These are phyloP conservation scores for Axinella damicornis DNA, from an alignment of 37 sponge, comb jelly and placozoan species.

Conservation along the genomic window DNA sequence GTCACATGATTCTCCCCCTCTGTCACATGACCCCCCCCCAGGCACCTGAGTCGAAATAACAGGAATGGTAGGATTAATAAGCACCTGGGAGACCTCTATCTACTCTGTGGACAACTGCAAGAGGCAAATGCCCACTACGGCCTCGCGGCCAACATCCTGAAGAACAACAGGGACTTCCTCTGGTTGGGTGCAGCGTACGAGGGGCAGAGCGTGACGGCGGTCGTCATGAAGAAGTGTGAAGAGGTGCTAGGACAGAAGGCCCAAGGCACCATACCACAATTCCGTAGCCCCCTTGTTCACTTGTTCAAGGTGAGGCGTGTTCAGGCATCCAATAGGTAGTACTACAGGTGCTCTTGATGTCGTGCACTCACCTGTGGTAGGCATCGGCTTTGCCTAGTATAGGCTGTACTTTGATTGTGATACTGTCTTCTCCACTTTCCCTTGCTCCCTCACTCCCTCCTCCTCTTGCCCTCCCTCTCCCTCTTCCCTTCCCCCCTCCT, in stretches of 20 bases:
- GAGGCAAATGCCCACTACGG: constrained; percentile 30
- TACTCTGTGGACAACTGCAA: constrained; percentile 52
- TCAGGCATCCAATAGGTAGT: no score
- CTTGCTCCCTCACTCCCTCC: no score
- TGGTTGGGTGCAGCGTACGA: constrained; percentile 64
- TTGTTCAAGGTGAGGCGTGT: not conserved
- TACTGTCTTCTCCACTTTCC: no score
- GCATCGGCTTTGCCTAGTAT: no score
- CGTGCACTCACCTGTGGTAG: no score
- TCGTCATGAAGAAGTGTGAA: constrained; percentile 50
- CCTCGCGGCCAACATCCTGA: constrained; percentile 18
- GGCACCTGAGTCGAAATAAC: constrained; percentile 7
- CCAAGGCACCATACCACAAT: constrained; percentile 13
- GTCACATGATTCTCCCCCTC: no score
- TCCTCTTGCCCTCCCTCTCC: no score
- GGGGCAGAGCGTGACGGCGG: constrained; percentile 48
- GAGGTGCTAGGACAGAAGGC: constrained; percentile 49
- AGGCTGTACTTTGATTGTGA: no score
- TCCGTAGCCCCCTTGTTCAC: not conserved
- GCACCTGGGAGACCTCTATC: constrained; percentile 64
- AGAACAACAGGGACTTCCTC: constrained; percentile 51
- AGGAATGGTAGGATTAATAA: constrained; percentile 30
- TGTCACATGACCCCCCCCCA: no score
- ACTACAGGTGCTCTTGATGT: not conserved
- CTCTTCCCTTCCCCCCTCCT: not conserved